Percentiles rank a stretch among this genome's conserved stretches.
Conservation (phyloP, 37 sponge, comb jelly and placozoan species). For the Oopsacas minuta region DNA sequence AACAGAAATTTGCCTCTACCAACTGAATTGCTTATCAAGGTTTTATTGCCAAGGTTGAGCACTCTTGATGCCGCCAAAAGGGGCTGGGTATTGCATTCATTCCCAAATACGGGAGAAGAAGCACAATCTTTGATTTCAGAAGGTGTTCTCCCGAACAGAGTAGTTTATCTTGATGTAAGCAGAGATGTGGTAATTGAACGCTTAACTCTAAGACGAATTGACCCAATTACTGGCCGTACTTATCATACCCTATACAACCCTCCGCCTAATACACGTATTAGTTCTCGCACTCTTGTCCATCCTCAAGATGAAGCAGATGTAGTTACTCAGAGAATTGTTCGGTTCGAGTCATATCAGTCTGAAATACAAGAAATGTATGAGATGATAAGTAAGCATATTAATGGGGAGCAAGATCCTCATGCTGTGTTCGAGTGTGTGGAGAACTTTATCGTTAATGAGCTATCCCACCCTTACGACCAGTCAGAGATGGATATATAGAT, state of each 20-base stretch:
- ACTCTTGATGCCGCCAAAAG: slow-evolving; percentile 55
- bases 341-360: slow-evolving; percentile 39
- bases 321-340: slow-evolving; percentile 25
- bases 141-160: slow-evolving; percentile 70
- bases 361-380: slow-evolving; percentile 47
- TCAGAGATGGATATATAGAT: not conserved
- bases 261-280: not conserved
- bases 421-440: slow-evolving; percentile 78
- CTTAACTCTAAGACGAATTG: slow-evolving; percentile 44
- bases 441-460: slow-evolving; percentile 50
- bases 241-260: slow-evolving; percentile 22
- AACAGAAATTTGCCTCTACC: slow-evolving; percentile 72
- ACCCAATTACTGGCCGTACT: slow-evolving; percentile 58
- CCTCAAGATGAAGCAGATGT: slow-evolving; percentile 41
- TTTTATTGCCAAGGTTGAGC: slow-evolving; percentile 36
- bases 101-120: slow-evolving; percentile 68
- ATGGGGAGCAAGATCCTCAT: slow-evolving; percentile 84
- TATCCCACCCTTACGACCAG: slow-evolving; percentile 29
- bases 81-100: slow-evolving; percentile 89
- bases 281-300: slow-evolving; percentile 15
- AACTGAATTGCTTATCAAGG: slow-evolving; percentile 65
- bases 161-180: slow-evolving; percentile 61
- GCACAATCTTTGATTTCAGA: slow-evolving; percentile 54
- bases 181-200: slow-evolving; percentile 66
- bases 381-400: slow-evolving; percentile 39